phyloP scores from a whole-genome alignment of 2,113 vertebrate genomes.

The Nothocercus julius region DNA sequence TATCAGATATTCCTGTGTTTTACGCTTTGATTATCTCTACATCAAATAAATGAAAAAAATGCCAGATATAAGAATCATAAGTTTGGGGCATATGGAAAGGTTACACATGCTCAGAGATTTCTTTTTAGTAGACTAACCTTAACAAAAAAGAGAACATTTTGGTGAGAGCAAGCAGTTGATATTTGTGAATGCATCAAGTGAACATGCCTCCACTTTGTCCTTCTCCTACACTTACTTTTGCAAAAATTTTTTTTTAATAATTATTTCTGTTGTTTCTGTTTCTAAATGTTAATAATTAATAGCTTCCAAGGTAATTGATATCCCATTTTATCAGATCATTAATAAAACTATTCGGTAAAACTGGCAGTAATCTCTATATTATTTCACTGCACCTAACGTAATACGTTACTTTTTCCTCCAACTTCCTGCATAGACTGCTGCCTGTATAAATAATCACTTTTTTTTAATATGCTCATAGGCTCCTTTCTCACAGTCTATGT shows the following conservation, averaged over 20 bases:
- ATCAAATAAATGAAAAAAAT: background rate
- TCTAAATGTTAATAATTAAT: background rate
- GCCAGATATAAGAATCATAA: background rate
- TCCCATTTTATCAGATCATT: background rate
- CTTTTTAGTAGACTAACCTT: background rate
- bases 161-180: background rate
- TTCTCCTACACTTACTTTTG: background rate
- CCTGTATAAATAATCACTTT: background rate
- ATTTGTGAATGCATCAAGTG: background rate
- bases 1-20: background rate
- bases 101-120: background rate
- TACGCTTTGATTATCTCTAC: background rate
- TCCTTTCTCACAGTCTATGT: background rate
- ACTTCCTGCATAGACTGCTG: rapidly evolving
- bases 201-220: background rate
- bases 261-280: background rate
- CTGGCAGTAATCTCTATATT: background rate
- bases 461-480: background rate
- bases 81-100: background rate
- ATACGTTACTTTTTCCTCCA: background rate
- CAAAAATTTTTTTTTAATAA: background rate
- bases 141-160: background rate
- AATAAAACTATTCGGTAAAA: background rate
- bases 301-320: background rate
- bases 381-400: background rate